Base-by-base conservation (phyloP, 1,140 invertebrate species). In the Papilio glaucus region DNA sequence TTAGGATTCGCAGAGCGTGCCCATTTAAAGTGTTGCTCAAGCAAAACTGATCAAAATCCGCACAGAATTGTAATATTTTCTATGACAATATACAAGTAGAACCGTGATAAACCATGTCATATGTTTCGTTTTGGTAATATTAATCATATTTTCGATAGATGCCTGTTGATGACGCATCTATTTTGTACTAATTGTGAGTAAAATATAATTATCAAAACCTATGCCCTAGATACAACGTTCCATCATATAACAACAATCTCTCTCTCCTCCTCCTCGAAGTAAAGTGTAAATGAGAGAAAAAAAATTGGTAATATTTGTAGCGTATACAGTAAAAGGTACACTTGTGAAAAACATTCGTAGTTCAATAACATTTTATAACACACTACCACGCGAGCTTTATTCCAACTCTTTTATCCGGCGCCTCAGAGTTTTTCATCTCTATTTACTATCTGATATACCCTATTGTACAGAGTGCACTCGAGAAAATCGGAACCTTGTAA, bases 291-390 rank as follows among this genome's bases (percentile, higher is more conserved):
- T 3, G 2, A 24, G 9, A 53, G 9, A 18, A 53, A 53, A 57
- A 33, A 33, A 6, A 33, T 33, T 6, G 29, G 2, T 6, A 24
- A 24, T 18, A 57, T 57, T 26, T 24, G 21, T 26, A 57, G 21
- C 49, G 24, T 21, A 57, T 24, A n/a, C n/a, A 61, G 60, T 61
- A 37, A 61, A 61, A 61, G 8, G 37, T 21, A 18, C 37, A 10
- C 33, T 65, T 65, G 62, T 38, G 29, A 65, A 65, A 65, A 39
- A 38, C n/a, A 65, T 41, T 39, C n/a, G 33, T 39, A 21, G 12
- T n/a, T 38, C 37, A 38, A 65, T 65, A 65, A 65, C 39, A 65
- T 65, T 24, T 26, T 39, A 65, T 39, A 37, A 13, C 13, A 53
- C 61, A 15, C 15, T 49, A 62, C 29, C 37, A 18, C 15, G 61